phyloP scores from a whole-genome alignment of 2,888 invertebrate species.

The Ganaspis brasiliensis region DNA sequence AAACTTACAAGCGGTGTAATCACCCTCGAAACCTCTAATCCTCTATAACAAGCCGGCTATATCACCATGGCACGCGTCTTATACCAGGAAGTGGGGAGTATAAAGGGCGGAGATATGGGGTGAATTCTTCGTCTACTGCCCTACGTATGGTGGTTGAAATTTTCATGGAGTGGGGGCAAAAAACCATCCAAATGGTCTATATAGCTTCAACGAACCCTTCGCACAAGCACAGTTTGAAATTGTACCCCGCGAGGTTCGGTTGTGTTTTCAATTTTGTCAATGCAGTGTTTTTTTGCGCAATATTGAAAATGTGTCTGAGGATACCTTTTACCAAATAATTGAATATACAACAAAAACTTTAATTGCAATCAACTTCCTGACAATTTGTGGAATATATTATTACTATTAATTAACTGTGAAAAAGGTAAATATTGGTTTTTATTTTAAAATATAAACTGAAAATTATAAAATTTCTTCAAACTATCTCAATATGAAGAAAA shows the following conservation, averaged over 20 bases:
- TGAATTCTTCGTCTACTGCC: conserved; percentile 46
- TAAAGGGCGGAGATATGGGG: conserved; percentile 35
- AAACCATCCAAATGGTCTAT: conserved; percentile 67
- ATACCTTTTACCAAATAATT: conserved; percentile 1
- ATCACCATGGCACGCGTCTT: conserved; percentile 74
- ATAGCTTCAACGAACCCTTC: conserved; percentile 74
- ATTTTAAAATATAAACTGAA: too few relatives aligned
- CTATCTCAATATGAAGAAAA: too few relatives aligned
- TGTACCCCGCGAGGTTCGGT: conserved; percentile 70
- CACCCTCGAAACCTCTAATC: conserved; percentile 78
- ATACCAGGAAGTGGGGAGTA: conserved; percentile 57
- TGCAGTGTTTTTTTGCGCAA: conserved; percentile 36
- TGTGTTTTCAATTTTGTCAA: conserved; percentile 46
- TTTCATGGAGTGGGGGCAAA: conserved; percentile 54
- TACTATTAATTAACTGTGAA: background rate
- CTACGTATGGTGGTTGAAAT: conserved; percentile 57
- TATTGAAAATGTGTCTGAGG: conserved; percentile 27
- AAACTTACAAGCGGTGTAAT: conserved; percentile 72
- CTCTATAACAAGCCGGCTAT: conserved; percentile 73
- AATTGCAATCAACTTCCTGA: background rate
- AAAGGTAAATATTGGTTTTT: too few relatives aligned
- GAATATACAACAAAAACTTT: background rate
- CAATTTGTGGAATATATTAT: background rate
- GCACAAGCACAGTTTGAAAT: conserved; percentile 76
- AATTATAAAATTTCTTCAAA: too few relatives aligned